phyloP scores from a whole-genome alignment of 2,888 invertebrate species.

The Agrochola litura region DNA sequence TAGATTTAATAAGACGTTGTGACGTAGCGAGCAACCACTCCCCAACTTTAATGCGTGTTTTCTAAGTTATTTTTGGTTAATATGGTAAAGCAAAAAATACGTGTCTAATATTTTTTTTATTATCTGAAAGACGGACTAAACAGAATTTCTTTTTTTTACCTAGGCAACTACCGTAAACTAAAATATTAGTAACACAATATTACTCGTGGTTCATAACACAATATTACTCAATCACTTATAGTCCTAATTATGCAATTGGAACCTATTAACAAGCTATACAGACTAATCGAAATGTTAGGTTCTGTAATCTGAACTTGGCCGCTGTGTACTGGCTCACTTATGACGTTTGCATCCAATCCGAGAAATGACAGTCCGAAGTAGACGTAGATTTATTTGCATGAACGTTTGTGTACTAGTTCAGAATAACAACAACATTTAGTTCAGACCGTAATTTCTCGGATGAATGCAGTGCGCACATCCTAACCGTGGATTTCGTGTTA shows the following conservation, averaged over 20 bases:
- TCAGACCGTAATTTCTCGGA: neutral
- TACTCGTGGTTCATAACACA: neutral
- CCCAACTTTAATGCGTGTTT: no score
- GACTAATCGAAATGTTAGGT: neutral
- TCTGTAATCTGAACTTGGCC: conserved; percentile 36
- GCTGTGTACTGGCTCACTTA: neutral
- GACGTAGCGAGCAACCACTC: no score
- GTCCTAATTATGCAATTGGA: neutral
- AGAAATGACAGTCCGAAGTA: neutral
- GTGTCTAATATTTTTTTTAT: no score
- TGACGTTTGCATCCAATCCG: no score
- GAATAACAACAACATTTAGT: neutral
- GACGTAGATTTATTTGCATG: neutral
- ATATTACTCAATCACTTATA: neutral
- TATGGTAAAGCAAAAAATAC: no score
- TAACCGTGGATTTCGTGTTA: neutral
- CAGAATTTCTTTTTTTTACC: no score
- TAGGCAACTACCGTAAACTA: no score
- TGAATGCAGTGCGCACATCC: neutral
- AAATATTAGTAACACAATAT: neutral
- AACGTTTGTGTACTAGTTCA: neutral
- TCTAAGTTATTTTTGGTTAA: no score
- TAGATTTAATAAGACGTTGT: no score
- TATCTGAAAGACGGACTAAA: neutral
- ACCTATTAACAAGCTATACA: neutral